phyloP scores from a whole-genome alignment of 2,113 vertebrate species.

The Microcebus tavaratra region DNA sequence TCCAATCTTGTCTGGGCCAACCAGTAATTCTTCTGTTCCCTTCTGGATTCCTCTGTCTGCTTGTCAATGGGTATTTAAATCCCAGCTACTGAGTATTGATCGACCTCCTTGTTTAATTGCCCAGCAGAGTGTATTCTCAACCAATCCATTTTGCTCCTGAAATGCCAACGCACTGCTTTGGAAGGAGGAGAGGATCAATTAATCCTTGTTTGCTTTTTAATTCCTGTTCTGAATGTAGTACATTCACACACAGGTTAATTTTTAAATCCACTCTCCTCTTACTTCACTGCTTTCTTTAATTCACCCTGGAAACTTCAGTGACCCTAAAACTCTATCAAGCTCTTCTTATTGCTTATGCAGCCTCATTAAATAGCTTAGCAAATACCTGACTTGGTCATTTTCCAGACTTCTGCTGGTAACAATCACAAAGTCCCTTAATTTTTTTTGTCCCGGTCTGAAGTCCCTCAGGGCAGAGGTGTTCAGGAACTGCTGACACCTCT shows the following conservation, averaged over 20 bases:
- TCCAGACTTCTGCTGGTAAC: constrained; percentile 1
- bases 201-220: constrained; percentile 74
- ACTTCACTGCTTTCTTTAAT: constrained; percentile 53
- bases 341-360: constrained; percentile 63
- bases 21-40: background rate
- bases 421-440: constrained; percentile 53
- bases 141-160: constrained; percentile 70
- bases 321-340: constrained; percentile 38
- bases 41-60: background rate
- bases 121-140: constrained; percentile 54
- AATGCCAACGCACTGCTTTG: constrained; percentile 60
- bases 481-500: background rate
- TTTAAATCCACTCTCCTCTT: constrained; percentile 71
- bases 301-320: constrained; percentile 46
- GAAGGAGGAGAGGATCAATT: constrained; percentile 58
- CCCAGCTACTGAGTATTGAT: constrained; percentile 61
- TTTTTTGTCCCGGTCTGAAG: constrained; percentile 11
- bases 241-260: constrained; percentile 73
- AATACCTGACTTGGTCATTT: constrained; percentile 56
- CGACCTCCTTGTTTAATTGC: constrained; percentile 71
- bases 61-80: constrained; percentile 55
- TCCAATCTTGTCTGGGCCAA: background rate
- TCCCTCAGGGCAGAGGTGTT: background rate
- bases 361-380: constrained; percentile 53
- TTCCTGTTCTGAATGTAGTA: constrained; percentile 57